Evolutionary conservation across 1,140 invertebrate species (phyloP), one percentile per base, ranked within the genome.

Genomic region (Drosophila virilis): DNA sequence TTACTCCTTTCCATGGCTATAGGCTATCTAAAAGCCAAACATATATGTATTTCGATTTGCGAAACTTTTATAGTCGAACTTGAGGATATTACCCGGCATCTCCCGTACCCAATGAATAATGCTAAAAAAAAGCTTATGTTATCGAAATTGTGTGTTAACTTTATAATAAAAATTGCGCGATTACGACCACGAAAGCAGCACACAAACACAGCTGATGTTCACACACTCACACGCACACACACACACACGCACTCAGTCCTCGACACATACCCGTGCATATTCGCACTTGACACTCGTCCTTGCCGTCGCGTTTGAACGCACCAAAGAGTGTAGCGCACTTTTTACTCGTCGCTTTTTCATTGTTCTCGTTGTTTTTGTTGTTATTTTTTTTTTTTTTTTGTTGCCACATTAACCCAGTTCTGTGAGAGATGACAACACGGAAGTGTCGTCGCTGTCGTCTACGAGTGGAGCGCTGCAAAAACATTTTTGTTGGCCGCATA

Each of bases 371-470:
- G n/a, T 37, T 52, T 15, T 38, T 13, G 17, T 22, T 58, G 9
- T 58, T 69, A 55, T 69, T 62, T 67, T 69, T 60, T 69, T 62
- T 67, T 52, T 69, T 13, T 69, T 75, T 78, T 58, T 69, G 78
- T 62, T 72, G 69, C 67, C 74, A 78, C 81, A 86, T 86, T 88
- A 88, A 88, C 82, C 83, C 75, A 85, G 82, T 54, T 81, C 54
- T 48, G 50, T 32, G 42, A 62, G 55, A 61, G 71, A 67, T 78
- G 78, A 86, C 78, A 88, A 79, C 82, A 88, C 79, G 83, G 72
- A 82, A 86, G 71, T 85, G 81, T 86, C 78, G 84, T 75, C 76
- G 81, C 57, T 60, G 51, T 68, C 62, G 69, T 66, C 70, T 65
- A 64, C 62, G 55, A 70, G 50, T 72, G 60, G 61, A 57, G 33